A percentile compares a stretch with the other conserved stretches of the same genome.
phyloP scores from a whole-genome alignment of 1,140 invertebrate genomes.

The Cyclina sinensis region DNA sequence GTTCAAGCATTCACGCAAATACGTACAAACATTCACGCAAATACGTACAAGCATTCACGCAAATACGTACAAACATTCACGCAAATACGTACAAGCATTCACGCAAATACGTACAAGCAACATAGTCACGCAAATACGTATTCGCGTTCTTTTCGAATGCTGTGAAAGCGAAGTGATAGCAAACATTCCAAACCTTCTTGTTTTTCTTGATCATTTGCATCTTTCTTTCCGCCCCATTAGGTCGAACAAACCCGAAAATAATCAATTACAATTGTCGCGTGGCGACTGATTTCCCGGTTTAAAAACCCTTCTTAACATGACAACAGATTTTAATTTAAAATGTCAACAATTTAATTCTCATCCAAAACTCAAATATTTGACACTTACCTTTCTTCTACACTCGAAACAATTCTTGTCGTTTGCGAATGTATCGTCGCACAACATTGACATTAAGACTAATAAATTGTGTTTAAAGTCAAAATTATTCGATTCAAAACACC shows the following conservation, averaged over 20 bases:
- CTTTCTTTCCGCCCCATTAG: constrained; percentile 23
- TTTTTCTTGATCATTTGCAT: constrained; percentile 9
- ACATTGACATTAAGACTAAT: not conserved
- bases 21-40: no score
- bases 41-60: no score
- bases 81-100: no score
- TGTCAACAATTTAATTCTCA: constrained; percentile 47
- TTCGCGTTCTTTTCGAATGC: no score
- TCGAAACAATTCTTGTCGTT: not conserved
- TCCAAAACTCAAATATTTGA: constrained; percentile 8
- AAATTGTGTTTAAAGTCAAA: constrained; percentile 28
- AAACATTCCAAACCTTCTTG: constrained; percentile 11
- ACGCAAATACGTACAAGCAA: no score
- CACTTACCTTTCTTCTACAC: not conserved
- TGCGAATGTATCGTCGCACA: not conserved
- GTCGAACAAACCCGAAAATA: not conserved
- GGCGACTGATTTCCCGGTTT: not conserved
- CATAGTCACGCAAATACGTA: no score
- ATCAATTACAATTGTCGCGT: constrained; percentile 20
- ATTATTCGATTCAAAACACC: constrained; percentile 18
- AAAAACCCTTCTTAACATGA: constrained; percentile 32
- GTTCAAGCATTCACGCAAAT: no score
- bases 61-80: no score
- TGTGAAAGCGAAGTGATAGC: not conserved
- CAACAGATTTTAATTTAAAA: constrained; percentile 25